Evolutionary conservation across 2,113 vertebrate genomes (phyloP), one percentile per base, ranked within the genome.

Genomic region (Gnathonemus echidnorhynchus): DNA sequence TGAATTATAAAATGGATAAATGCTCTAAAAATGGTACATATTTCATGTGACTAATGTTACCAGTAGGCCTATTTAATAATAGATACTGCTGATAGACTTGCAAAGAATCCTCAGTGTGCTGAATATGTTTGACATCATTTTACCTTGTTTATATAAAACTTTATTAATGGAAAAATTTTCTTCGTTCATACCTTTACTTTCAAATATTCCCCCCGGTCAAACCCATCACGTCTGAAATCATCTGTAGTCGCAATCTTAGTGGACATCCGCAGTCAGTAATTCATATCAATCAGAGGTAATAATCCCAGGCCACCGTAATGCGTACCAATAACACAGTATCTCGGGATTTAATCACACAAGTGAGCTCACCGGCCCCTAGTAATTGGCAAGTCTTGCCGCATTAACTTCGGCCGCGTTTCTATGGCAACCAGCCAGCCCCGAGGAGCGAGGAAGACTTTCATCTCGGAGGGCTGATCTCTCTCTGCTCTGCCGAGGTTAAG

Each of bases 321-420:
- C 87, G 89, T 74, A 58, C 85, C 56, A 35, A 86, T 90, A 45
- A 87, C 52, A 39, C 3, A 77, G 46, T 86, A 46, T 85, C 49
- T 74, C 70, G 91, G 90, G 94, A 94, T 95, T 92, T 93, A 94
- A 95, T 96, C 94, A 93, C 90, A 92, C 90, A 92, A 88, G 92
- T 91, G 93, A 95, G 94, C 94, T 31, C 90, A 92, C 92, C 94
- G 93, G 92, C 92, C 95, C 92, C 92, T 93, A 92, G 94, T 96
- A 95, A 95, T 94, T 93, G 91, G 94, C 92, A 93, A 94, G 93
- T 95, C 94, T 90, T 88, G 92, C 91, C 88, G 92, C 91, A 93
- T 96, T 95, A 95, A 89, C 91, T 90, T 96, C 95, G 94, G 86
- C 87, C n/a, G 66, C 88, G 92, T 94, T 92, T 89, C 93, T 91